Evolutionary conservation across 2,797 vertebrate species (phyloP), one percentile per base, ranked within the genome.

Genomic region (Acanthurus lineatus): DNA sequence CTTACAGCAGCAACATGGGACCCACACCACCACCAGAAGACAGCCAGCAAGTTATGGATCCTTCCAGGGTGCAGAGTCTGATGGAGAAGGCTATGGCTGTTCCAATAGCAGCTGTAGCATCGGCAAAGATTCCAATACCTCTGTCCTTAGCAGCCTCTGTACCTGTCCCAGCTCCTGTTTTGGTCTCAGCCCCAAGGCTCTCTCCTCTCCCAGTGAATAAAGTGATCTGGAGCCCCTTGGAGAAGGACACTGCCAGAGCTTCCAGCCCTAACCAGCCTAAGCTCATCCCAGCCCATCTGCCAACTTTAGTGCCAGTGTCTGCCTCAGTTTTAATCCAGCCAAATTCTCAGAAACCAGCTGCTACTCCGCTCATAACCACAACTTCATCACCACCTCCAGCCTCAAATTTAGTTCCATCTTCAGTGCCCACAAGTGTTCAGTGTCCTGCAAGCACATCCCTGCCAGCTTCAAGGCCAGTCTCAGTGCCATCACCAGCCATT

Each of bases 31-130:
- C 86, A 22, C 91, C 88, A 60, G 90, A 91, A 63, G 87, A 94
- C 40, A 59, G 49, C 72, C 88, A 91, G 6, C 85, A 89, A 17
- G 81, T 92, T 20, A 85, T 93, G 78, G 89, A 93, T 58, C 86
- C 89, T 9, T 87, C 82, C 74, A 81, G 81, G 19, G 89, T 75
- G 49, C 90, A 92, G 71, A 90, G 87, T 74, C 81, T 93, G 58
- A 92, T 93, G 89, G 93, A 94, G 82, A 95, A 92, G 69, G 87
- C 93, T 0, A 86, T 95, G 77, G 84, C 93, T 2, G 80, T 88
- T n/a, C 88, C 91, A 0, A 80, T 64, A 2, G 72, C 93, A 0
- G 69, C 87, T 49, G 75, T 64, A 9, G 60, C 68, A 6, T 48
- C 82, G 4, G 49, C 35, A 32, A 79, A 72, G 32, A 57, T 67